Base-by-base conservation (phyloP, 2,797 vertebrate genomes). In the Urophycis tenuis region DNA sequence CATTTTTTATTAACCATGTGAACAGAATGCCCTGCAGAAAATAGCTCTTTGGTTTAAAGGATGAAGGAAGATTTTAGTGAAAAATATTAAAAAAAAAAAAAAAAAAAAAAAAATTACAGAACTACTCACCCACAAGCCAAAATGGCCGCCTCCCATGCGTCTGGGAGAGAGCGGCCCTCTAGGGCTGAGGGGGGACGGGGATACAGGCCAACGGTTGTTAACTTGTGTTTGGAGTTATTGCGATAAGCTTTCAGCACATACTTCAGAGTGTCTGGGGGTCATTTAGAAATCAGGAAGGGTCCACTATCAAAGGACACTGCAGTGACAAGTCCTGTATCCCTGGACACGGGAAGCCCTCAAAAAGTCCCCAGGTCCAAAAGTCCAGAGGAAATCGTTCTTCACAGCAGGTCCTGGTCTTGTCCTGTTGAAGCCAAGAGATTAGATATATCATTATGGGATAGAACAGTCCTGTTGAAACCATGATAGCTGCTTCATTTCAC, bases 11-110 rank as follows among this genome's bases (percentile, higher is more conserved):
- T 67, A 29, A 67, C 22, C 53, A 17, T 67, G 60, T 60, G 60
- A 67, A 67, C 22, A 60, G 53, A 60, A 60, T 60, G 53, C 22
- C 53, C 22, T 17, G 53, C 22, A 60, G 22, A 9, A 67, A 25
- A 67, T n/a, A 67, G n/a, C n/a, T 67, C 60, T 67, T 67, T 67
- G 60, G 60, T 67, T 67, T 29, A 29, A 67, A 67, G 25, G 60
- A 64, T 25, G 60, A 67, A 67, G 60, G 29, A 67, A 49, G 45
- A 60, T n/a, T 67, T 30, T 12, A 67, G 25, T 29, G 60, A 12
- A 29, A 67, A 29, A 67, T n/a, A 39, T 39, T 39, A 10, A 9
- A 64, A 12, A 53, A 25, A 60, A 53, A 60, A 25, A 2, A 49
- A n/a, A n/a, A n/a, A n/a, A n/a, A n/a, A n/a, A n/a, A n/a, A 25